Evolutionary conservation across 2,888 invertebrate species (phyloP).

Genomic region (Ceratothoa steindachneri): DNA sequence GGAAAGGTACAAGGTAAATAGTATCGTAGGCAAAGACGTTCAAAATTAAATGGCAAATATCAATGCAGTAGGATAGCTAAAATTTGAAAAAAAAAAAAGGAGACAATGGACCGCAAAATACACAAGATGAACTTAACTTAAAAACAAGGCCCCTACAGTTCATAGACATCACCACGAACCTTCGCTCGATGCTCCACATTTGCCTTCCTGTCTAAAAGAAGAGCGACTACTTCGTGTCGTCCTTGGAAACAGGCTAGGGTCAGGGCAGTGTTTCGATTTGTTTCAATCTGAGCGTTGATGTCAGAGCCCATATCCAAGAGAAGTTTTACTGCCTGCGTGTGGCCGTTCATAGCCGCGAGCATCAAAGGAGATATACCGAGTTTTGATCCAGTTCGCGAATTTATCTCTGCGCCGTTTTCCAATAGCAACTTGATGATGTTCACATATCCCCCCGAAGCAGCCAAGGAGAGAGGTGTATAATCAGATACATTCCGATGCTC

Average conservation of each 20-base stretch:
- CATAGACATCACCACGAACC: too few species aligned
- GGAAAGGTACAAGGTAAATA: too few species aligned
- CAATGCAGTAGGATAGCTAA: too few species aligned
- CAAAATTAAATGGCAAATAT: too few species aligned
- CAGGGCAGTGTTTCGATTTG: constrained; percentile 95
- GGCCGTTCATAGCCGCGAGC: constrained; percentile 99
- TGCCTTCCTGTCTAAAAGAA: constrained; percentile 90
- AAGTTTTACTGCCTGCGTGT: constrained; percentile 63
- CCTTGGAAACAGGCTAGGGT: constrained; percentile 99
- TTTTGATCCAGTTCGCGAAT: constrained; percentile 93
- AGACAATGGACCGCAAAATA: too few species aligned
- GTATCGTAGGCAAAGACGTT: too few species aligned
- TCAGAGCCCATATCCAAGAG: constrained; percentile 96
- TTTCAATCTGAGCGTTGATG: constrained; percentile 99
- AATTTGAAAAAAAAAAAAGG: too few species aligned
- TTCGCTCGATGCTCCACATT: constrained; percentile 99
- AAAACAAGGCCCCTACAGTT: too few species aligned
- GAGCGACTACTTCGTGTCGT: constrained; percentile 93
- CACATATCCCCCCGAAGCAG: constrained; percentile 96
- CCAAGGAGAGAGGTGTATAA: constrained; percentile 96
- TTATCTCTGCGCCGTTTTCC: constrained; percentile 94
- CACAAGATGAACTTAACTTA: too few species aligned
- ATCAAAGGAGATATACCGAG: constrained; percentile 97
- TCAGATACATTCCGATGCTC: constrained; percentile 98
- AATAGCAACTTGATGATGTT: constrained; percentile 93